Evolutionary conservation across 2,888 invertebrate genomes (phyloP).

Genomic region (Julus scanicus): DNA sequence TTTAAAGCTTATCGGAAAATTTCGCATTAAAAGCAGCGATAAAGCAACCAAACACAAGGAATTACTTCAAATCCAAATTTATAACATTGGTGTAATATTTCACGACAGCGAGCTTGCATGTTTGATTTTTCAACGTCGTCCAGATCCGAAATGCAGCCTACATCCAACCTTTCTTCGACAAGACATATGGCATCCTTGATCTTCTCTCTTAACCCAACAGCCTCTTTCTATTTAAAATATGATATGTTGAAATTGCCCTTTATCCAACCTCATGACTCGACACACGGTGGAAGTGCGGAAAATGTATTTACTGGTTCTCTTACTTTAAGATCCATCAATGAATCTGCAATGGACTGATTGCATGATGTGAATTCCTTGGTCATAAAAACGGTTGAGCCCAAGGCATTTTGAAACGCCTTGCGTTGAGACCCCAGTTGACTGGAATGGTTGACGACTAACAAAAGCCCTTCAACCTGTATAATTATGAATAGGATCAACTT

Average conservation of each 20-base stretch:
- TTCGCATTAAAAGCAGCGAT: background rate
- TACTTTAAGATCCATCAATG: constrained; percentile 73
- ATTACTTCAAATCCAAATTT: constrained; percentile 87
- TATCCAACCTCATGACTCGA: too few species aligned
- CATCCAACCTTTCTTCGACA: constrained; percentile 71
- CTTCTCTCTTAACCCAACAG: constrained; percentile 71
- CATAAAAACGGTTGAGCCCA: constrained; percentile 63
- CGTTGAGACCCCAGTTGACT: constrained; percentile 64
- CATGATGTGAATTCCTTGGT: constrained; percentile 68
- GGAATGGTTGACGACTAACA: constrained; percentile 67
- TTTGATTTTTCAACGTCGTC: constrained; percentile 73
- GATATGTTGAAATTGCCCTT: too few species aligned
- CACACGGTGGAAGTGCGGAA: too few species aligned
- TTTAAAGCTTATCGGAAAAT: constrained; percentile 36
- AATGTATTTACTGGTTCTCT: background rate
- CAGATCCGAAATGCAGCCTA: constrained; percentile 68
- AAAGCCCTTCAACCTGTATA: constrained; percentile 66
- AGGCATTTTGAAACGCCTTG: constrained; percentile 63
- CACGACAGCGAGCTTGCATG: constrained; percentile 75
- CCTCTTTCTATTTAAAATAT: constrained; percentile 67
- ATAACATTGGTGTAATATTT: constrained; percentile 86
- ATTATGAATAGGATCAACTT: constrained; percentile 27
- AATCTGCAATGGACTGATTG: constrained; percentile 72
- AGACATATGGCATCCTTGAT: constrained; percentile 72
- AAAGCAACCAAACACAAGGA: background rate